These are phyloP conservation scores for Lasius fuliginosus DNA, from an alignment of 2,888 invertebrate species.

Conservation along the genomic window DNA sequence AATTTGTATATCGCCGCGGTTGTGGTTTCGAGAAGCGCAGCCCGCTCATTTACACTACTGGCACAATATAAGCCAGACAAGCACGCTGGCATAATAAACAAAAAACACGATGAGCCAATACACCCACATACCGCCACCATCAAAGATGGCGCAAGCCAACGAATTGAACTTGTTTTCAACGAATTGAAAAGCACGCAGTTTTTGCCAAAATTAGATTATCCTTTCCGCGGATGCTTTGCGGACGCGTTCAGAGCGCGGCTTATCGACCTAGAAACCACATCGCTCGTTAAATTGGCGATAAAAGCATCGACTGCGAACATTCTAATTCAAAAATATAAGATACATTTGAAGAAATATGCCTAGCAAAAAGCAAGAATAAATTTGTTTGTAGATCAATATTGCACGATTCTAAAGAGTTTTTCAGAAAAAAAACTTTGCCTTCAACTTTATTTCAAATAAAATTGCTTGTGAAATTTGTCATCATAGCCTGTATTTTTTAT, in stretches of 20 bases:
- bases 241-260: neutral
- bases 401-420: neutral
- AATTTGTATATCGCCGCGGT: constrained; percentile 25
- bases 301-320: neutral
- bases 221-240: constrained; percentile 46
- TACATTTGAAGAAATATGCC: neutral
- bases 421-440: neutral
- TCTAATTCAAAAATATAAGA: neutral
- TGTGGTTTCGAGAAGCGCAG: constrained; percentile 55
- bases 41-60: constrained; percentile 68
- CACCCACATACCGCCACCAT: constrained; percentile 35
- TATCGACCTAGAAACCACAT: neutral
- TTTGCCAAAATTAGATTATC: constrained; percentile 73
- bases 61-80: constrained; percentile 75
- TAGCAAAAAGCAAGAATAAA: neutral
- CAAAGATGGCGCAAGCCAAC: constrained; percentile 25
- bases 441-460: neutral
- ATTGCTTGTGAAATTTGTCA: neutral
- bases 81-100: constrained; percentile 73
- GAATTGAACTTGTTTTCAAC: neutral
- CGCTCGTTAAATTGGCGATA: neutral
- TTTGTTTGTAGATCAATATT: neutral
- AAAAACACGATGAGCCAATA: constrained; percentile 66
- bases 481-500: neutral
- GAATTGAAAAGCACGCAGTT: constrained; percentile 58